Evolutionary conservation across 2,113 vertebrate genomes (phyloP).

Genomic region (Sula dactylatra): DNA sequence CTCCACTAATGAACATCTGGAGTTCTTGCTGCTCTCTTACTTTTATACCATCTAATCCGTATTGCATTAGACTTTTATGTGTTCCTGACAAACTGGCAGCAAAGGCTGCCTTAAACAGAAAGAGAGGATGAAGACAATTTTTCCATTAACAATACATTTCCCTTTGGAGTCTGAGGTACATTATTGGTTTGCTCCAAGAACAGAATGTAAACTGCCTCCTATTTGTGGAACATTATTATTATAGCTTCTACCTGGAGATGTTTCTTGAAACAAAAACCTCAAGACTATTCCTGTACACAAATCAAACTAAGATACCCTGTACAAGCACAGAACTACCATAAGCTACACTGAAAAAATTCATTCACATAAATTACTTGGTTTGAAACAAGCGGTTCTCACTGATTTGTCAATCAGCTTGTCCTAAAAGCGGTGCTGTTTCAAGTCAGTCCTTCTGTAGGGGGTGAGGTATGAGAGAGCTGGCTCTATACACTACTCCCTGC

Average conservation of each 20-base stretch:
- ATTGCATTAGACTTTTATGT: constrained; percentile 58
- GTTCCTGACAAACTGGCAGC: constrained; percentile 64
- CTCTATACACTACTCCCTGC: neutral
- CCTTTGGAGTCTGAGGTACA: constrained; percentile 57
- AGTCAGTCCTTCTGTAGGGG: neutral
- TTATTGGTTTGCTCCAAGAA: constrained; percentile 64
- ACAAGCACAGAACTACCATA: neutral
- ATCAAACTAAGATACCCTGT: neutral
- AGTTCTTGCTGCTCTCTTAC: constrained; percentile 9
- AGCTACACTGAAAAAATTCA: neutral
- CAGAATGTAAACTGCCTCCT: constrained; percentile 57
- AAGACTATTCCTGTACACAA: constrained; percentile 12
- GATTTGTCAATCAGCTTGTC: neutral
- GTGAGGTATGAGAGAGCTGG: neutral
- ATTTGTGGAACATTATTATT: constrained; percentile 56
- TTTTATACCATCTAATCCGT: constrained; percentile 12
- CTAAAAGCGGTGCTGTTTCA: neutral
- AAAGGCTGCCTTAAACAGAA: constrained; percentile 66
- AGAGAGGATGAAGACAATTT: constrained; percentile 65
- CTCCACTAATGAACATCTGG: constrained; percentile 44
- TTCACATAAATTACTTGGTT: neutral
- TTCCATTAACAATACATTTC: constrained; percentile 73
- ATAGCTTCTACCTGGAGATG: constrained; percentile 34
- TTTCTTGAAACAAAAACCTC: constrained; percentile 34
- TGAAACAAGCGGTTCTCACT: neutral